Conservation (phyloP, 2,113 vertebrate species). For the Athene noctua region DNA sequence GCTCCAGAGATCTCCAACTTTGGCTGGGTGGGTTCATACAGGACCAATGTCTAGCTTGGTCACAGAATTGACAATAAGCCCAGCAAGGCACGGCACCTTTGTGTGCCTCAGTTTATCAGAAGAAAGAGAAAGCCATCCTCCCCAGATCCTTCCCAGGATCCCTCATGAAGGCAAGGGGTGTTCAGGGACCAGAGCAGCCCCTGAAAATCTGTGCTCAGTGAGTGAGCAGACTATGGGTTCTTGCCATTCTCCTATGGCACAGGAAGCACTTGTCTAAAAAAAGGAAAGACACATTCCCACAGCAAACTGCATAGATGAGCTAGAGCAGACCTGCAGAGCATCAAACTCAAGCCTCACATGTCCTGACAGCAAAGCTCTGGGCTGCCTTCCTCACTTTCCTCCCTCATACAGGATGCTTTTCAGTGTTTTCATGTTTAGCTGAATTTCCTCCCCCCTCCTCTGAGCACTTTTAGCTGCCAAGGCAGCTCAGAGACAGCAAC, state of each 20-base stretch:
- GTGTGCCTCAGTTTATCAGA: background rate
- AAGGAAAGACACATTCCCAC: background rate
- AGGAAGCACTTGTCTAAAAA: background rate
- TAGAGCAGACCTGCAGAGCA: background rate
- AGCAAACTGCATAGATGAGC: background rate
- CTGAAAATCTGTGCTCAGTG: background rate
- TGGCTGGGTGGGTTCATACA: background rate
- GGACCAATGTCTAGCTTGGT: background rate
- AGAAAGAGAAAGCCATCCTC: background rate
- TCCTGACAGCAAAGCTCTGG: background rate
- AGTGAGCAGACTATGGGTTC: background rate
- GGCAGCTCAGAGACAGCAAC: background rate
- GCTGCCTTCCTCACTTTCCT: background rate
- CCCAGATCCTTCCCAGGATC: background rate
- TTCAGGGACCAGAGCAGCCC: background rate
- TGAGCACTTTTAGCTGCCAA: slow-evolving; percentile 39
- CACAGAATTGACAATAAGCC: background rate
- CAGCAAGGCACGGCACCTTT: background rate
- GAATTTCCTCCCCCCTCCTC: background rate
- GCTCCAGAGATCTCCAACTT: background rate
- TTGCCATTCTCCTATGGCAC: background rate
- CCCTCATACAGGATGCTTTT: background rate
- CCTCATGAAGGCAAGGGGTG: background rate
- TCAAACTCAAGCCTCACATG: background rate
- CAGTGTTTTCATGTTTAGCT: background rate